These are phyloP conservation scores for Clarias pachynema DNA, from an alignment of 2,797 vertebrate genomes.

Conservation along the genomic window DNA sequence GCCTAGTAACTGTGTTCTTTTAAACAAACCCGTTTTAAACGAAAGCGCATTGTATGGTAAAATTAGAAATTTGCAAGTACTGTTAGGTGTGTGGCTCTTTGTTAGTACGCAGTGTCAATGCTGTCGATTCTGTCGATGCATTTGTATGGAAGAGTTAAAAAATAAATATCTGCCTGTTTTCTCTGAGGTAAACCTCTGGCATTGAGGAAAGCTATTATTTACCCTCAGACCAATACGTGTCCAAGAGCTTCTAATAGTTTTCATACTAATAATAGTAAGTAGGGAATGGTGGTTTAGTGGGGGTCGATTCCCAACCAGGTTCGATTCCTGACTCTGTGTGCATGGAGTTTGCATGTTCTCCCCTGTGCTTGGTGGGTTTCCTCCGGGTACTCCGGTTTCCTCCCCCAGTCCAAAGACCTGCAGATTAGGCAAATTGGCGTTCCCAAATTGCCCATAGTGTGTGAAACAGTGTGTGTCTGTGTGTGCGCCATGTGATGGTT, in stretches of 20 bases:
- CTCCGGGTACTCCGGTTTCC: too few species aligned
- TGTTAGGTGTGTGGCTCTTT: neutral
- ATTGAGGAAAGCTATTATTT: neutral
- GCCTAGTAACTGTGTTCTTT: neutral
- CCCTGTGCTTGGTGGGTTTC: too few species aligned
- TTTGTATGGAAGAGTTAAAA: neutral
- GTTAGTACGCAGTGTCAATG: neutral
- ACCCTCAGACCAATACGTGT: neutral
- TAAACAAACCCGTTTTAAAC: neutral
- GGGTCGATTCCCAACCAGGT: too few species aligned
- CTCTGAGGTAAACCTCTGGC: neutral
- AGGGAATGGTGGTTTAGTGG: too few species aligned
- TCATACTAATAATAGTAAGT: neutral
- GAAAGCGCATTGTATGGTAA: neutral
- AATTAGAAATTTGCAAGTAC: neutral
- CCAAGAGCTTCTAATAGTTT: neutral
- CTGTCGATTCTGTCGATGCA: neutral
- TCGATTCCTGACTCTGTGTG: too few species aligned
- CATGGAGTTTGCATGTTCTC: too few species aligned
- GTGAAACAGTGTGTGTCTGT: too few species aligned
- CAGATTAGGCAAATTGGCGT: too few species aligned
- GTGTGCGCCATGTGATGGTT: too few species aligned
- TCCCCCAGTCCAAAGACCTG: too few species aligned
- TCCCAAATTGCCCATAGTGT: too few species aligned
- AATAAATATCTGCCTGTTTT: neutral